phyloP scores from a whole-genome alignment of 2,113 vertebrate species.

The Rafetus swinhoei region DNA sequence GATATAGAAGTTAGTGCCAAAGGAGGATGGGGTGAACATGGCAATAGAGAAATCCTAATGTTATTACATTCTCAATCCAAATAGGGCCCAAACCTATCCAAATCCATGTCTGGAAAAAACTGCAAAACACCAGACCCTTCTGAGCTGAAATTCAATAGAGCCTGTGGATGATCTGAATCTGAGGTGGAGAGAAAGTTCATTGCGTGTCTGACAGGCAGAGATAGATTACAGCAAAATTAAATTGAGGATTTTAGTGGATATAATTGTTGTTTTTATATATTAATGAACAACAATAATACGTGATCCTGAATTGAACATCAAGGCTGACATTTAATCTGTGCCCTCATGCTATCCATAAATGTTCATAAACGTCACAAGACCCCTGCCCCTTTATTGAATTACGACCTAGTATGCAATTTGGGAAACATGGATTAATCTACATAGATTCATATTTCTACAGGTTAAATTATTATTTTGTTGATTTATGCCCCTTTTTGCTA shows the following conservation, averaged over 20 bases:
- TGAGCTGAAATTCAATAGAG: slow-evolving; percentile 46
- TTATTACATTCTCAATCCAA: slow-evolving; percentile 30
- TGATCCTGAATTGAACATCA: slow-evolving; percentile 71
- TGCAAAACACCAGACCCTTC: slow-evolving; percentile 7
- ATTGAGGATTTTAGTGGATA: slow-evolving; percentile 72
- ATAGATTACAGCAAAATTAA: slow-evolving; percentile 75
- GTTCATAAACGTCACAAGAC: slow-evolving; percentile 72
- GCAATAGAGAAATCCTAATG: slow-evolving; percentile 48
- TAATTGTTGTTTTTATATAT: slow-evolving; percentile 75
- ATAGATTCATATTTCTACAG: slow-evolving; percentile 76
- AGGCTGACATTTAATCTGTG: slow-evolving; percentile 78
- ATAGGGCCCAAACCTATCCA: background rate
- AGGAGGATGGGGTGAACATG: slow-evolving; percentile 8
- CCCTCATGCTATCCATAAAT: slow-evolving; percentile 73
- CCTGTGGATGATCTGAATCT: slow-evolving; percentile 45
- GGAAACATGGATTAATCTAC: slow-evolving; percentile 72
- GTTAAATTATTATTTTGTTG: slow-evolving; percentile 73
- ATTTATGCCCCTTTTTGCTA: slow-evolving; percentile 60
- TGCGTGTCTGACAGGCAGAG: slow-evolving; percentile 58
- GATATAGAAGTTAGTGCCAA: background rate
- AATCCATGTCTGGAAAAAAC: background rate
- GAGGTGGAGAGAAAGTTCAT: slow-evolving; percentile 60
- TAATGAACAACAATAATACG: slow-evolving; percentile 76
- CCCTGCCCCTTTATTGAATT: slow-evolving; percentile 74
- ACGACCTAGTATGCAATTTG: slow-evolving; percentile 72